Evolutionary conservation across 2,113 vertebrate genomes (phyloP).

Genomic region (Bos taurus): ARS-UCD2.0 NC_037344.1:60932001-60932500

Average conservation of each 20-base stretch:
- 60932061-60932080: not conserved
- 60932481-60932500: not conserved
- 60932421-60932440: not conserved
- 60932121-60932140: not conserved
- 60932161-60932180: accelerated
- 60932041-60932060: not conserved
- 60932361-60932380: not conserved
- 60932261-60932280: not conserved
- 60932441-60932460: not conserved
- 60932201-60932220: not conserved
- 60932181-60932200: accelerated
- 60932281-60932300: not conserved
- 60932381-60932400: not conserved
- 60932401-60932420: not conserved
- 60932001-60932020: accelerated
- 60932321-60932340: accelerated
- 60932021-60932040: not conserved
- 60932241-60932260: not conserved
- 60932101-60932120: not conserved
- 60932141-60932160: not conserved
- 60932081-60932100: not conserved
- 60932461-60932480: too few species aligned
- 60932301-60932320: not conserved
- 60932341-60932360: not conserved
- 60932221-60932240: not conserved